Base-by-base conservation (phyloP, 2,113 vertebrate genomes). In the Sylvietta virens region DNA sequence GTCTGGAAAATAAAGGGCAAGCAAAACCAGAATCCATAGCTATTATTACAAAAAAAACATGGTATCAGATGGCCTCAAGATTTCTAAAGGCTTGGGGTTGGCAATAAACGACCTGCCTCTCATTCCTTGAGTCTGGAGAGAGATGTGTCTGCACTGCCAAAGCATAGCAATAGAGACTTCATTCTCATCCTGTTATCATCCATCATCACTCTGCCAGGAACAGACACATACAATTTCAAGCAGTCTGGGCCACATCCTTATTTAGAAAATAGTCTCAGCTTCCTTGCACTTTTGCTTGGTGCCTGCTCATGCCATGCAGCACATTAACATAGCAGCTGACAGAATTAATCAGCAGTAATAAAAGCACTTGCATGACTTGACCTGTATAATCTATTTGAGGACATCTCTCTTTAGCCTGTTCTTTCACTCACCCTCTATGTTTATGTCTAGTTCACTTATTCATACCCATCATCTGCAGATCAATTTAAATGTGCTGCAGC, bases 271-370 rank as follows among this genome's bases (percentile, higher is more conserved):
- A 88, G 39, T 77, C 92, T 88, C 64, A 53, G 76, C 67, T 92
- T 94, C 90, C 84, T 69, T 54, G 65, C 81, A 42, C 73, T 84
- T 97, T 89, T 81, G 54, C 79, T 92, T 2, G 2, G 47, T 96
- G 85, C 66, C 85, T 1, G 3, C 47, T 90, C 64, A 83, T 88
- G 81, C 79, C 82, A 60, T 60, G 82, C 60, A 86, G 48, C 51
- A 74, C 79, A 94, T 94, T 95, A 96, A 88, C 82, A 48, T 88
- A 92, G 83, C 62, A 95, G 95, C 93, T 95, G 94, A 96, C 90
- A 96, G 67, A 94, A 83, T 53, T 96, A 95, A 96, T 96, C 92
- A 94, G 74, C 74, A 86, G 47, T 48, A 92, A 91, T 88, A 86
- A 91, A 92, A 78, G 82, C 82, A 86, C 65, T 95, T 88, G 60